Evolutionary conservation across 1,140 invertebrate species (phyloP).

Genomic region (Globodera ellingtonae): DNA sequence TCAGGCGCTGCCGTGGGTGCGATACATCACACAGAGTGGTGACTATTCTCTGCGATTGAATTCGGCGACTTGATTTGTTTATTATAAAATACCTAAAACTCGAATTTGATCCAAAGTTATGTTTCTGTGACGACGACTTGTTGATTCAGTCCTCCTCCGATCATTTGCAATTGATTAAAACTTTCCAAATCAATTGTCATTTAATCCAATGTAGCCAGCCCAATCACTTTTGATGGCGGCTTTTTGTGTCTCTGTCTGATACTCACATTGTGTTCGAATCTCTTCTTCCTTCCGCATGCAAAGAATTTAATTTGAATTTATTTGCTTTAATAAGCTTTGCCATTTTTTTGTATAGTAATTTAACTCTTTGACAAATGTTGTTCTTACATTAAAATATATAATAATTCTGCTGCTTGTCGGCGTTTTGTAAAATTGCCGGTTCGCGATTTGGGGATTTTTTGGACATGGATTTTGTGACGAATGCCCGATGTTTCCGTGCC

Average conservation of each 20-base stretch:
- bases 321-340: too few relatives aligned
- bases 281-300: too few relatives aligned
- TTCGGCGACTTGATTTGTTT: slow-evolving; percentile 3
- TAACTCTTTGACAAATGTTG: too few relatives aligned
- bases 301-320: too few relatives aligned
- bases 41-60: slow-evolving; percentile 90
- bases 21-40: slow-evolving; percentile 97
- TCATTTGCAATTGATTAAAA: neutral
- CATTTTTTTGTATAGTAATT: too few relatives aligned
- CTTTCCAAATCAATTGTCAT: neutral
- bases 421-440: too few relatives aligned
- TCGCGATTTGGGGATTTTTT: too few relatives aligned
- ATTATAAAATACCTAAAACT: neutral
- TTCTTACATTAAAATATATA: too few relatives aligned
- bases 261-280: neutral
- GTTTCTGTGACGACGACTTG: neutral
- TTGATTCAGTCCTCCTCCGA: neutral
- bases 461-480: too few relatives aligned
- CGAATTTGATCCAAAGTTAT: neutral
- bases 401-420: too few relatives aligned
- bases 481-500: too few relatives aligned
- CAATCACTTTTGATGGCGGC: neutral
- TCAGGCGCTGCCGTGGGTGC: slow-evolving; percentile 96
- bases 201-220: neutral
- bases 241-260: neutral